phyloP scores from a whole-genome alignment of 2,888 invertebrate genomes.

The Aphodius granarius region DNA sequence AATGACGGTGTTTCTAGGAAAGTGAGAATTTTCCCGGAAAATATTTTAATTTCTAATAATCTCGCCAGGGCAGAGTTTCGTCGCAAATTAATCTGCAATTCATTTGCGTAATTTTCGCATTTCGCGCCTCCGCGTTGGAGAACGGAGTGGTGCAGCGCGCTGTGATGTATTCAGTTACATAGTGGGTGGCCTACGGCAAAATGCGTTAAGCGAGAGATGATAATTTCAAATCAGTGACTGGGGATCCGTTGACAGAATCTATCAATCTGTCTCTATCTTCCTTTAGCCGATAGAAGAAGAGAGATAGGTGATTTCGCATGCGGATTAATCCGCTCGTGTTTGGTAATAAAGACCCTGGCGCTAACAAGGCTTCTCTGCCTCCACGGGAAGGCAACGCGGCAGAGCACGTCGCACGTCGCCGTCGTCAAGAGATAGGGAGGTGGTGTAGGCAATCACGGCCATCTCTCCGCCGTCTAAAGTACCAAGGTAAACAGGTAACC shows the following conservation, averaged over 20 bases:
- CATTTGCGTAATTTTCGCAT: background rate
- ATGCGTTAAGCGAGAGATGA: background rate
- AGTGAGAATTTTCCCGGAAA: background rate
- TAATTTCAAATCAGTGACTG: no score
- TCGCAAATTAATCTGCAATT: background rate
- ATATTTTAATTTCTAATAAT: background rate
- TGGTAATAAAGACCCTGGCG: no score
- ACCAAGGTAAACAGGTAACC: conserved; percentile 20
- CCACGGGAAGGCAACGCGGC: background rate
- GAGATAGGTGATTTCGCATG: no score
- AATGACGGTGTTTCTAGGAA: no score
- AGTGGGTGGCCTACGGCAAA: background rate
- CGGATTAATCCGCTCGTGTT: no score
- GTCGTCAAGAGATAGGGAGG: background rate
- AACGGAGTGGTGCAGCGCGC: background rate
- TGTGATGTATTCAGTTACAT: conserved; percentile 1
- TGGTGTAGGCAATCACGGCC: conserved; percentile 16
- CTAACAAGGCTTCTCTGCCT: background rate
- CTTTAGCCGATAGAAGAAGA: no score
- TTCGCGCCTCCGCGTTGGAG: background rate
- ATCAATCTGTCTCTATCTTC: no score
- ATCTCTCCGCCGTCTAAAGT: conserved; percentile 11
- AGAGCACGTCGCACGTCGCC: no score
- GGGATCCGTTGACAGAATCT: no score
- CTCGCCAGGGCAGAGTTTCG: background rate